Evolutionary conservation across 1,140 invertebrate species (phyloP), one percentile per base, ranked within the genome.

Genomic region (Acromyrmex charruanus): DNA sequence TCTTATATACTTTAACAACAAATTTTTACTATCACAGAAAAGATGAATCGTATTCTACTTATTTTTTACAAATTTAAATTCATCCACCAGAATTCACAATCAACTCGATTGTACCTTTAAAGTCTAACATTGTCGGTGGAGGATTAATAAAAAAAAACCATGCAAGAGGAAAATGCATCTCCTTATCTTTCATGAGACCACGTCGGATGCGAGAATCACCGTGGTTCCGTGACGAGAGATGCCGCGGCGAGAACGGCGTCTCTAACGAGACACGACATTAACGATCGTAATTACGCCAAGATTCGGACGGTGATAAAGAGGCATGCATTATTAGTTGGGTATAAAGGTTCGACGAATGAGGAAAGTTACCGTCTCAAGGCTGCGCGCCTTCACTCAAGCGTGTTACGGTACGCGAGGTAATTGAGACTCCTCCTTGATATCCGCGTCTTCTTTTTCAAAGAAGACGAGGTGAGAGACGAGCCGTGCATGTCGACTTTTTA

Each of bases 211-310:
- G 65, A 71, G 65, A 81, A 79, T 66, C 18, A 44, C 3, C n/a
- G 21, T 25, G 28, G 5, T 58, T 68, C n/a, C 28, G 18, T 51
- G 49, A 80, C 10, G 25, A 16, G 21, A 66, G 44, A 80, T 16
- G 55, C 25, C 16, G 55, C 31, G 44, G 2, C 35, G 5, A 9
- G 53, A 69, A 87, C 35, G 55, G 39, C 25, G 18, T 44, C 81
- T 65, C 49, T 85, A 66, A 85, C 82, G 59, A 85, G 21, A 85
- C 31, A 49, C 74, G 74, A 80, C 82, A 66, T 85, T 85, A 85
- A 85, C 74, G 82, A 85, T 85, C 72, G 82, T 65, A 79, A 85
- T 79, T 79, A 79, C 7, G 49, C 39, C 14, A 53, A 81, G 77
- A 81, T 81, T 81, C 77, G 77, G 77, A 71, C 65, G 49, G 51